Conservation (phyloP, 2,797 vertebrate genomes). For the Choloepus didactylus region DNA sequence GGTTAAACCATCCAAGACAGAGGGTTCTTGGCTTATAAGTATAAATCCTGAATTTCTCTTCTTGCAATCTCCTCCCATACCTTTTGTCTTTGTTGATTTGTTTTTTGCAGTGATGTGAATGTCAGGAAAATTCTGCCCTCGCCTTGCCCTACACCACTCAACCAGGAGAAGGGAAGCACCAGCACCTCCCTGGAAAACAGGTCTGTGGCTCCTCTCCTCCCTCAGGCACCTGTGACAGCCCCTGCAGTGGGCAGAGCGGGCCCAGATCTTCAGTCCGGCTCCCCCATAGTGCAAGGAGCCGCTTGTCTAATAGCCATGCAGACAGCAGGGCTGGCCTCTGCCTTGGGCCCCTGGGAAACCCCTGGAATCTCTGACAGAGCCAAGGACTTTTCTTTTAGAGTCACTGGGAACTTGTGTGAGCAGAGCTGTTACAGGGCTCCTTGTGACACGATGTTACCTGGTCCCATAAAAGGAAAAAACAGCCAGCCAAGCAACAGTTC, state of each 20-base stretch:
- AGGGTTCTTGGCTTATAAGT: neutral
- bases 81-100: neutral
- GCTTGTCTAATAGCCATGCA: neutral
- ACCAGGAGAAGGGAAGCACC: neutral
- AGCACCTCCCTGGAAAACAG: neutral
- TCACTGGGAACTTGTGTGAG: accelerated
- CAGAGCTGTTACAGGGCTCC: neutral
- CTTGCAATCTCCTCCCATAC: neutral
- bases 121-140: conserved; percentile 47
- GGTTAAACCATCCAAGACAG: neutral
- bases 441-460: neutral
- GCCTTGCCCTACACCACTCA: neutral
- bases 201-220: conserved; percentile 3
- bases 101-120: neutral
- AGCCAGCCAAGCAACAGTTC: neutral
- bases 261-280: no score
- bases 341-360: neutral
- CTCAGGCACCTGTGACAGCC: accelerated
- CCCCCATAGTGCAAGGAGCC: no score
- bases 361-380: neutral
- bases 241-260: accelerated
- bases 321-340: neutral
- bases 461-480: neutral
- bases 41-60: neutral
- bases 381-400: neutral